Evolutionary conservation across 1,140 invertebrate genomes (phyloP), one percentile per base, ranked within the genome.

Genomic region (Oscheius sp.): DNA sequence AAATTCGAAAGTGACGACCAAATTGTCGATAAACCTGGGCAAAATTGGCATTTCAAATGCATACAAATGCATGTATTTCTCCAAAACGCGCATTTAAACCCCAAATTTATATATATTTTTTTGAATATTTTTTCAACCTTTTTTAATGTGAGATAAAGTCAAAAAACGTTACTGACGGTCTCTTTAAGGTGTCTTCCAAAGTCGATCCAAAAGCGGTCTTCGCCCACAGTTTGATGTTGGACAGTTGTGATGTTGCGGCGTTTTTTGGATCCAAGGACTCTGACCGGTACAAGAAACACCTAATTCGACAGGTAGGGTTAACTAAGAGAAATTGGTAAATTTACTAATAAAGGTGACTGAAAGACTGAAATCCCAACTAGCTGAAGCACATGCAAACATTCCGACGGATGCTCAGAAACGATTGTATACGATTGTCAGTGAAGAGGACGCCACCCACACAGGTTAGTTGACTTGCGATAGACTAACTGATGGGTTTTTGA

Each of bases 271-370:
- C 46, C 15, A 68, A 62, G 28, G 66, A 68, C 23, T 46, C 45
- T 2, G 55, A 55, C 31, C 3, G 66, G 7, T 68, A 68, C 34
- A 55, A 32, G 10, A 68, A 46, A 3, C 31, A 65, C 28, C 26
- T 68, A 3, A 55, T 26, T 4, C 49, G 49, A 55, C 49, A 55
- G 49, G 49, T 55, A 23, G 4, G 7, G 15, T 23, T n/a, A n/a
- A n/a, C n/a, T n/a, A n/a, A n/a, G n/a, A n/a, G n/a, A n/a, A n/a
- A n/a, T n/a, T n/a, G n/a, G n/a, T n/a, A n/a, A n/a, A n/a, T n/a
- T n/a, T n/a, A n/a, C n/a, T n/a, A n/a, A n/a, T 72, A 10, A 3
- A 55, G 35, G 42, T 72, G 7, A 69, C 61, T 13, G 69, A 72
- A 38, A 38, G 59, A 38, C 26, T 72, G 18, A 72, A 72, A 31